Evolutionary conservation across 2,113 vertebrate species (phyloP).

Genomic region (Brienomyrus longianalis): DNA sequence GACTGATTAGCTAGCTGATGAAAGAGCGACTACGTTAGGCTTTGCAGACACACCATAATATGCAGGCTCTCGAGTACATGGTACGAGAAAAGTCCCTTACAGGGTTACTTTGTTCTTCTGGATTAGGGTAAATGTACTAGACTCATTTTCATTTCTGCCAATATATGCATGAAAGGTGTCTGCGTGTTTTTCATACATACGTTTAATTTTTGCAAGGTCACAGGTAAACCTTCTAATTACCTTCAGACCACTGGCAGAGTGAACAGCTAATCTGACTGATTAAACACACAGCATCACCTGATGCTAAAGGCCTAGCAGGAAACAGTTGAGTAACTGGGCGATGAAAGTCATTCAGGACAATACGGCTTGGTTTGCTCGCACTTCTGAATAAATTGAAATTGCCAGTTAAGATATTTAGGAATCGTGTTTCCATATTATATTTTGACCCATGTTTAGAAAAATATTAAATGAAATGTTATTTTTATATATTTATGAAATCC

Average conservation of each 20-base stretch:
- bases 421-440: conserved; percentile 9
- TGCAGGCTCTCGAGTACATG: background rate
- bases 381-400: background rate
- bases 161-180: background rate
- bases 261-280: background rate
- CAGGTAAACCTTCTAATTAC: background rate
- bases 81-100: background rate
- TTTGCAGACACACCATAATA: background rate
- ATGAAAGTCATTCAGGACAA: background rate
- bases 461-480: conserved; percentile 12
- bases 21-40: conserved; percentile 36
- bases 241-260: background rate
- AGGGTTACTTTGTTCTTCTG: background rate
- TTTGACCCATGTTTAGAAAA: conserved; percentile 8
- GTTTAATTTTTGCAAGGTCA: background rate
- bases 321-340: background rate
- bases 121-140: background rate
- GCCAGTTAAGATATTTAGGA: conserved; percentile 13
- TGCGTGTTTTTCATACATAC: background rate
- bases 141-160: background rate
- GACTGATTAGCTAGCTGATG: conserved; percentile 37
- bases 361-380: background rate
- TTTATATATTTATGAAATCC: conserved; percentile 21
- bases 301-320: background rate
- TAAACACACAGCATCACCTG: background rate